Conservation (phyloP, 2,113 vertebrate species). For the Pavo muticus region DNA sequence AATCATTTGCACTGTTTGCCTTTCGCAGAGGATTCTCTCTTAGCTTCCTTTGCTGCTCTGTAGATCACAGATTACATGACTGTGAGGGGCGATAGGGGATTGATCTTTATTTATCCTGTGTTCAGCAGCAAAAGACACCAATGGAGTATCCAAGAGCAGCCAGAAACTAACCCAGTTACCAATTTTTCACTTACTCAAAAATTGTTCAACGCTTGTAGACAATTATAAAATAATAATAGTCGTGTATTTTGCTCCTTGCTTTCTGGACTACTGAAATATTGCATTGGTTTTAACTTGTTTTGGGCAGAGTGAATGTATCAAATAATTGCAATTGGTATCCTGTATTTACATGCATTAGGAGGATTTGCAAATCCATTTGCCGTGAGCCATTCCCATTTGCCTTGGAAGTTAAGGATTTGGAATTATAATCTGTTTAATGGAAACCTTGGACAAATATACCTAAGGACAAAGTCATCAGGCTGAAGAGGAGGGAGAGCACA, state of each 20-base stretch:
- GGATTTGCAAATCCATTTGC: not conserved
- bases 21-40: not conserved
- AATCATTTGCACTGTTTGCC: not conserved
- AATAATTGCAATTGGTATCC: not conserved
- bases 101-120: slow-evolving; percentile 20
- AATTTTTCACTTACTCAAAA: not conserved
- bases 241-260: not conserved
- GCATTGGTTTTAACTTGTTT: not conserved
- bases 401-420: not conserved
- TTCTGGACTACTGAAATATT: not conserved
- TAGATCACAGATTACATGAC: slow-evolving; percentile 3
- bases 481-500: not conserved
- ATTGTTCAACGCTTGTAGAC: not conserved
- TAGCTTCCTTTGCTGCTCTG: not conserved
- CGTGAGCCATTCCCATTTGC: not conserved
- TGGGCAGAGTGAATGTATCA: not conserved
- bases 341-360: not conserved
- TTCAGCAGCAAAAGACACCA: not conserved
- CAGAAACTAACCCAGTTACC: not conserved
- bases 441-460: not conserved
- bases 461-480: not conserved
- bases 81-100: not conserved
- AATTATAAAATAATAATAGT: not conserved
- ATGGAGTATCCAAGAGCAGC: not conserved
- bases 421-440: not conserved